Evolutionary conservation across 2,888 invertebrate genomes (phyloP).

Genomic region (Latheticus oryzae): DNA sequence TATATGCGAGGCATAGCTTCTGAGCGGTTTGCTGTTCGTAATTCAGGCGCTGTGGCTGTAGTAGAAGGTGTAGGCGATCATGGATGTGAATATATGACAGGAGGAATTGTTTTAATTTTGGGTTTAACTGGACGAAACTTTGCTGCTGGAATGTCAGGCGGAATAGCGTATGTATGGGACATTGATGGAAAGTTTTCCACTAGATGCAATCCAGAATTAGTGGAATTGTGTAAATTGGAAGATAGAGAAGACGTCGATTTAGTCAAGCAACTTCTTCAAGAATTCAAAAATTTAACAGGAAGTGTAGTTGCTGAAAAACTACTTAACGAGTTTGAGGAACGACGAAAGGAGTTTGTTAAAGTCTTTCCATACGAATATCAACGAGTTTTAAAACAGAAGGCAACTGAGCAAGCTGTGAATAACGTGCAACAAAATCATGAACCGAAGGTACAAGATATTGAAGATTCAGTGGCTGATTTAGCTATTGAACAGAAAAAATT

Average conservation of each 20-base stretch:
- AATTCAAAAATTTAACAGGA: slow-evolving; percentile 90
- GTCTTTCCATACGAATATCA: slow-evolving; percentile 98
- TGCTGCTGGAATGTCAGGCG: slow-evolving; percentile 98
- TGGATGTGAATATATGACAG: slow-evolving; percentile 99
- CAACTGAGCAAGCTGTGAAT: slow-evolving; percentile 54
- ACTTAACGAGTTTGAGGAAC: slow-evolving; percentile 81
- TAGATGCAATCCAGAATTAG: slow-evolving; percentile 95
- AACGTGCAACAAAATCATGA: slow-evolving; percentile 54
- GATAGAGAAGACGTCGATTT: slow-evolving; percentile 80
- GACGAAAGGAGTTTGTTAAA: slow-evolving; percentile 87
- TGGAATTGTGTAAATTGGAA: slow-evolving; percentile 89
- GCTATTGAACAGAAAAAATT: slow-evolving; percentile 83
- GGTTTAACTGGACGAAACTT: slow-evolving; percentile 96
- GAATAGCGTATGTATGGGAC: slow-evolving; percentile 94
- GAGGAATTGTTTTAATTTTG: slow-evolving; percentile 89
- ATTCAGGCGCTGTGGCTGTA: slow-evolving; percentile 95
- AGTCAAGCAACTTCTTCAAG: slow-evolving; percentile 81
- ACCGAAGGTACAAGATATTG: slow-evolving; percentile 77
- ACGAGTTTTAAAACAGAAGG: slow-evolving; percentile 79
- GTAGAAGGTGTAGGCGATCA: slow-evolving; percentile 99
- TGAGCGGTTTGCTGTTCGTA: slow-evolving; percentile 97
- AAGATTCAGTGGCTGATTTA: slow-evolving; percentile 85
- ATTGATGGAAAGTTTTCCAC: slow-evolving; percentile 85
- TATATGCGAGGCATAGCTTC: slow-evolving; percentile 93
- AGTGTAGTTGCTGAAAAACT: slow-evolving; percentile 81